phyloP scores from a whole-genome alignment of 2,888 invertebrate genomes.

The Drosophila mimetica region DNA sequence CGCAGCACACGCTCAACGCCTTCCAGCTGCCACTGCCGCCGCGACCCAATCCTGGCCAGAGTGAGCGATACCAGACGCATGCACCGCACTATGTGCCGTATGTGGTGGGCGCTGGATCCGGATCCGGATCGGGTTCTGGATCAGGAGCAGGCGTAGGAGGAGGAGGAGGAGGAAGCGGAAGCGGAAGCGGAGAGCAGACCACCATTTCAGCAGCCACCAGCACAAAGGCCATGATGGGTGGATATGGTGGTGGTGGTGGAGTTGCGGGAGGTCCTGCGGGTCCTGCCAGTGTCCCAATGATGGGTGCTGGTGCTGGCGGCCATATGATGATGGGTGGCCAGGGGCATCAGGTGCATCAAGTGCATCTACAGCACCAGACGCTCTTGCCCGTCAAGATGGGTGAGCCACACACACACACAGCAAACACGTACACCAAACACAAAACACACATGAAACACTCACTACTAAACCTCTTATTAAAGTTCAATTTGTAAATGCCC shows the following conservation, averaged over 20 bases:
- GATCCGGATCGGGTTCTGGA: slow-evolving; percentile 22
- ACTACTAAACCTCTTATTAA: slow-evolving; percentile 18
- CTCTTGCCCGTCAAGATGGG: slow-evolving; percentile 78
- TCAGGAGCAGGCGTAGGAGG: not conserved
- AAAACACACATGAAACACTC: slow-evolving; percentile 15
- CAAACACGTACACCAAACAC: slow-evolving; percentile 8
- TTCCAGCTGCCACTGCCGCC: slow-evolving; percentile 63
- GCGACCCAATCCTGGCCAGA: slow-evolving; percentile 39
- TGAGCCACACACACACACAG: slow-evolving; percentile 71
- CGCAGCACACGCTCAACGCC: slow-evolving; percentile 57
- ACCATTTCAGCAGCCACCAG: slow-evolving; percentile 36
- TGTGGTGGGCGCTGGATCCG: slow-evolving; percentile 37
- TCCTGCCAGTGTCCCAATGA: slow-evolving; percentile 35
- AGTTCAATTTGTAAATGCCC: slow-evolving; percentile 34
- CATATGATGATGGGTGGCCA: slow-evolving; percentile 45
- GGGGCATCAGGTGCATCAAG: slow-evolving; percentile 66
- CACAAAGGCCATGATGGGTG: slow-evolving; percentile 36
- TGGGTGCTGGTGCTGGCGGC: slow-evolving; percentile 46
- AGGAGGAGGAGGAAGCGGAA: slow-evolving; percentile 1
- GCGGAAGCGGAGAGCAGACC: slow-evolving; percentile 14
- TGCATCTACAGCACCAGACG: slow-evolving; percentile 73
- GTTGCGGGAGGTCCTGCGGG: slow-evolving; percentile 30
- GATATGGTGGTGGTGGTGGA: slow-evolving; percentile 34
- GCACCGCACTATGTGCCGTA: slow-evolving; percentile 66
- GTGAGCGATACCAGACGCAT: slow-evolving; percentile 67